These are phyloP conservation scores for Callimorpha dominula DNA, from an alignment of 2,888 invertebrate genomes.

Conservation along the genomic window DNA sequence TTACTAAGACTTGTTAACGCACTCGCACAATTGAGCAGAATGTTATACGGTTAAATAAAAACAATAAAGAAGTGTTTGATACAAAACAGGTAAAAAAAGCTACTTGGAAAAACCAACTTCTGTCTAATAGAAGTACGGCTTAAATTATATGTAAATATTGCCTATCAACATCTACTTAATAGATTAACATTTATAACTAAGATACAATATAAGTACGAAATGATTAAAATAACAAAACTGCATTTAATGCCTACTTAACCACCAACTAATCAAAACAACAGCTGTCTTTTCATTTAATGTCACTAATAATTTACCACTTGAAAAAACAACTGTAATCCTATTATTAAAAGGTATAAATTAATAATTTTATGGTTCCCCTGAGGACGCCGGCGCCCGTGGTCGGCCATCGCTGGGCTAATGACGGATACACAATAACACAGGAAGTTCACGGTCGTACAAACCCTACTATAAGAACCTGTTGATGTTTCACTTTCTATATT, in stretches of 20 bases:
- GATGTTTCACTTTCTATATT: constrained; percentile 63
- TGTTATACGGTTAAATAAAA: background rate
- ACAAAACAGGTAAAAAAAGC: background rate
- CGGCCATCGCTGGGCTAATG: constrained; percentile 40
- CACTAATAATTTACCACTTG: background rate
- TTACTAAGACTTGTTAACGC: background rate
- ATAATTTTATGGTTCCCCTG: constrained; percentile 14
- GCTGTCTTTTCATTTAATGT: background rate
- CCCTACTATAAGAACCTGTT: constrained; percentile 57
- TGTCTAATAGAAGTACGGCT: background rate
- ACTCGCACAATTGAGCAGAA: background rate
- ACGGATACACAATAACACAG: constrained; percentile 60
- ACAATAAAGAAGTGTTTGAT: background rate
- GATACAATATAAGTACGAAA: background rate
- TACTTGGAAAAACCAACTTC: background rate
- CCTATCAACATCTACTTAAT: background rate
- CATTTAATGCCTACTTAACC: background rate
- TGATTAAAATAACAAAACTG: background rate
- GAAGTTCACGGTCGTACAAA: constrained; percentile 76
- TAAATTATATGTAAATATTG: background rate
- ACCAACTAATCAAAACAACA: background rate
- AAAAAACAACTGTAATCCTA: constrained; percentile 7
- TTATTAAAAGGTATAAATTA: constrained; percentile 8
- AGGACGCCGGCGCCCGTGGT: constrained; percentile 35
- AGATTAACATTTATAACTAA: background rate